phyloP scores from a whole-genome alignment of 2,113 vertebrate species.

The Cepphus grylle region DNA sequence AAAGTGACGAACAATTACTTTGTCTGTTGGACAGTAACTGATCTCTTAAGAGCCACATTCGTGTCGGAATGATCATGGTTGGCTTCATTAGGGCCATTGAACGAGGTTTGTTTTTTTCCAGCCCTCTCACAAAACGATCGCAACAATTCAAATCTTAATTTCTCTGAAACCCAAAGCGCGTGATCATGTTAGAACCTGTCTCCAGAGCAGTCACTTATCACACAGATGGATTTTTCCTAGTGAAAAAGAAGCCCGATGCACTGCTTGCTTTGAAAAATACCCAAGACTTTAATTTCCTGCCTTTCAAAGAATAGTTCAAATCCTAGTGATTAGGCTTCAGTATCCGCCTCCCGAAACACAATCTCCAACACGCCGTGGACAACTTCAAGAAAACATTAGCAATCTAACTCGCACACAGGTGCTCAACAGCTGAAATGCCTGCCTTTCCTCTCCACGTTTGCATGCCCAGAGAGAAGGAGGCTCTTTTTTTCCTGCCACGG shows the following conservation, averaged over 20 bases:
- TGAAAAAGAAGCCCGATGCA: neutral
- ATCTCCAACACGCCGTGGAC: neutral
- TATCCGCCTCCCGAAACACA: neutral
- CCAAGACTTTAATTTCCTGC: constrained; percentile 34
- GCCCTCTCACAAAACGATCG: neutral
- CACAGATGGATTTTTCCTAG: neutral
- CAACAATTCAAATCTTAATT: neutral
- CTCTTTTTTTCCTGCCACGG: neutral
- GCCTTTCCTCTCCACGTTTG: neutral
- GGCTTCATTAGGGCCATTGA: neutral
- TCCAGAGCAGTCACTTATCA: neutral
- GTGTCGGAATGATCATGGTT: fast-evolving
- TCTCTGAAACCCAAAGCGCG: neutral
- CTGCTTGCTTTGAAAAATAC: neutral
- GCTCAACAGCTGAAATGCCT: constrained; percentile 1
- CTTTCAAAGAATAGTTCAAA: constrained; percentile 12
- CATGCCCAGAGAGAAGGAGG: fast-evolving
- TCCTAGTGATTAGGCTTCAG: constrained; percentile 6
- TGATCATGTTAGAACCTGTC: neutral
- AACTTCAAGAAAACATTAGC: neutral
- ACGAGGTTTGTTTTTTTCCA: neutral
- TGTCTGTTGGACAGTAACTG: neutral
- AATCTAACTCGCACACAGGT: neutral
- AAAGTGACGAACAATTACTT: neutral
- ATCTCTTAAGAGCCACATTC: neutral